Evolutionary conservation across 2,888 invertebrate genomes (phyloP), one percentile per base, ranked within the genome.

Genomic region (Hyposoter dolosus): DNA sequence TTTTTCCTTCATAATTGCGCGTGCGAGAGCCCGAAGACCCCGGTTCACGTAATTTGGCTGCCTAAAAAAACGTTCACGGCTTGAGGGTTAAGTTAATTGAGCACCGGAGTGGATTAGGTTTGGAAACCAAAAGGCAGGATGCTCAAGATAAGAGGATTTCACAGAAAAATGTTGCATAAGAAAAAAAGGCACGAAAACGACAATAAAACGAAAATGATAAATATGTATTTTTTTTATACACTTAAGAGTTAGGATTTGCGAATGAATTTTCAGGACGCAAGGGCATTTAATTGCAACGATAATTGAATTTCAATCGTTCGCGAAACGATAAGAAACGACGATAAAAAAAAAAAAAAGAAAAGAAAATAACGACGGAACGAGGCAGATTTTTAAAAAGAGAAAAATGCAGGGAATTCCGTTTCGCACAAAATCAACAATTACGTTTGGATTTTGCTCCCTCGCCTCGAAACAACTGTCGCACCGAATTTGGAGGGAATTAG

Each of bases 171-270:
- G 69, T 56, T 72, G 65, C 43, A 66, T 53, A 5, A 63, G 35
- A 60, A 75, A 50, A 74, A 77, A 71, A 17, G 45, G 65, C 86
- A 82, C 78, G 72, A 69, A 69, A 81, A 86, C 77, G 80, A 81
- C 83, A 81, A 86, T 83, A 83, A 86, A 81, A 81, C 77, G 60
- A 79, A 78, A 76, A 81, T 83, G 81, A 86, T 83, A 83, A 86
- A 81, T 81, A 81, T 81, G 81, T 85, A 78, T 85, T 85, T 79
- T 60, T 56, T 60, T 69, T 85, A 83, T 82, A 86, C 80, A 86
- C 47, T 68, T 78, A 82, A 83, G 72, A 74, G 50, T 83, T 69
- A 60, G 68, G 53, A 63, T 80, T 81, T 78, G 68, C 77, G 74
- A 75, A 19, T 77, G 45, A 71, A 82, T 75, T 72, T 60, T 78